phyloP scores from a whole-genome alignment of 2,888 invertebrate species.

The Ormyrus rosae region DNA sequence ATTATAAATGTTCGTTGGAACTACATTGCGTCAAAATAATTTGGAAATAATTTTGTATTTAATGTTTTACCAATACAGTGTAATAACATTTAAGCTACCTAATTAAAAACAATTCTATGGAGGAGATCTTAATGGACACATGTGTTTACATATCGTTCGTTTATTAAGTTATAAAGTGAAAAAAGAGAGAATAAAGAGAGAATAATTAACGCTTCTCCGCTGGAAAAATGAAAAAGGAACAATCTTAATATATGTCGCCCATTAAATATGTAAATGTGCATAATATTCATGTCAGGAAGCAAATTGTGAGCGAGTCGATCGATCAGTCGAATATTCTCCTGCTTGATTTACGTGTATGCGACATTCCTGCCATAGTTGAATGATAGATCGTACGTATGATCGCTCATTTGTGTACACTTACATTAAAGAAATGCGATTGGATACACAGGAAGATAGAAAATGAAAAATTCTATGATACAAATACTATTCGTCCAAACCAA shows the following conservation, averaged over 20 bases:
- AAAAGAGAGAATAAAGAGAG: constrained; percentile 14
- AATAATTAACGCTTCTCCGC: constrained; percentile 11
- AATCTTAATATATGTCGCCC: constrained; percentile 12
- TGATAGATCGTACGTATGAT: not conserved
- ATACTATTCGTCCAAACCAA: constrained; percentile 40
- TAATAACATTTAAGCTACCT: constrained; percentile 54
- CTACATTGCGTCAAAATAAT: constrained; percentile 31
- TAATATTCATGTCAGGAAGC: constrained; percentile 42
- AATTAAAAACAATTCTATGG: constrained; percentile 43
- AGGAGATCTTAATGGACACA: constrained; percentile 41
- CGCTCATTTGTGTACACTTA: not conserved
- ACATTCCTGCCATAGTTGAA: constrained; percentile 24
- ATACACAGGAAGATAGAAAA: not conserved
- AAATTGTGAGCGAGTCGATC: constrained; percentile 37
- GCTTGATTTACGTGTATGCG: not conserved
- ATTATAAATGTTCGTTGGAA: constrained; percentile 29
- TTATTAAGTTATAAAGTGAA: constrained; percentile 45
- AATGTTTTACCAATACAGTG: constrained; percentile 54
- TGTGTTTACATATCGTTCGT: constrained; percentile 55
- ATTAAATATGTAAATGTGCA: constrained; percentile 26
- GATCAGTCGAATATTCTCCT: constrained; percentile 23
- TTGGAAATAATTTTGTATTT: constrained; percentile 49
- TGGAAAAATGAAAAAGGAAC: constrained; percentile 25
- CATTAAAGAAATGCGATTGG: constrained; percentile 1
- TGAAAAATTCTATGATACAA: not conserved